Evolutionary conservation across 2,888 invertebrate genomes (phyloP).

Genomic region (Steinernema scapterisci): DNA sequence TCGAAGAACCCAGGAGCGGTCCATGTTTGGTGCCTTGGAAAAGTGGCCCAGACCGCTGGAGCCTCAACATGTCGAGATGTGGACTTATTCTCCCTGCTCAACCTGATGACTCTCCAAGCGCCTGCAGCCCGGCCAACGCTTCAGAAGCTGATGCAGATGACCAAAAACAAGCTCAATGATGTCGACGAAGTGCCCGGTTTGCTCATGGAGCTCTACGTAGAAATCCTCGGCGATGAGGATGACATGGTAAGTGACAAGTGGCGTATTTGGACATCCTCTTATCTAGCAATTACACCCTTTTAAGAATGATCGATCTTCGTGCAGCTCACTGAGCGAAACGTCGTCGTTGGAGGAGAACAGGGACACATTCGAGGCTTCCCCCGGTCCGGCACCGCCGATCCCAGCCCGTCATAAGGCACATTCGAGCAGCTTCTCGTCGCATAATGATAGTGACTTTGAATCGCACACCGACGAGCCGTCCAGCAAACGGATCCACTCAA

Average conservation of each 20-base stretch:
- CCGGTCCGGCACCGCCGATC: conserved; percentile 1
- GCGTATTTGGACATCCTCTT: neutral
- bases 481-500: neutral
- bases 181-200: conserved; percentile 50
- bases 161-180: conserved; percentile 51
- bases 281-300: conserved; percentile 1
- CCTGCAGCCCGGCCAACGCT: conserved; percentile 60
- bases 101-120: conserved; percentile 57
- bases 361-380: neutral
- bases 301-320: conserved; percentile 29
- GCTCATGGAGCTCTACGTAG: conserved; percentile 58
- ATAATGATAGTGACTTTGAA: conserved; percentile 16
- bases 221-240: conserved; percentile 65
- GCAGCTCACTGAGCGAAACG: conserved; percentile 15
- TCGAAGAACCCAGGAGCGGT: neutral
- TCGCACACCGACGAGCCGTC: neutral
- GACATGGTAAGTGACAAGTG: conserved; percentile 42
- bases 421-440: conserved; percentile 20
- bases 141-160: conserved; percentile 62
- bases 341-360: conserved; percentile 11
- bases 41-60: conserved; percentile 35
- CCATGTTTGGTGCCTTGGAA: conserved; percentile 50
- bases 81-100: conserved; percentile 62
- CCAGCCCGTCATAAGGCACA: neutral
- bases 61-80: conserved; percentile 47